Evolutionary conservation across 2,888 invertebrate species (phyloP).

Genomic region (Hemistola chrysoprasaria): DNA sequence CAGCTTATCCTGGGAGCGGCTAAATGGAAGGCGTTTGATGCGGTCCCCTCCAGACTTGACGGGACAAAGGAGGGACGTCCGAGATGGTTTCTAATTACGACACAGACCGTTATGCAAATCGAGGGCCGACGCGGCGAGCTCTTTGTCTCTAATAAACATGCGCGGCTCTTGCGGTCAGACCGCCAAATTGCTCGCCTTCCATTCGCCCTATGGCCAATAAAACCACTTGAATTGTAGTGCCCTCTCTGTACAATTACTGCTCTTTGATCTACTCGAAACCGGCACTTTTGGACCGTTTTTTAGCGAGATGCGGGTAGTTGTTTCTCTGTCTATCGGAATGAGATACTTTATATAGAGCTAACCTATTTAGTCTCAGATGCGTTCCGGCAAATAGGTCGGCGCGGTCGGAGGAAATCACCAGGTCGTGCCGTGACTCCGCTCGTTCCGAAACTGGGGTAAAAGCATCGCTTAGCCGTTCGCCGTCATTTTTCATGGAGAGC

Average conservation of each 20-base stretch:
- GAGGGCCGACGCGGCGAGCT: constrained; percentile 60
- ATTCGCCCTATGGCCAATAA: constrained; percentile 59
- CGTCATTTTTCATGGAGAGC: constrained; percentile 64
- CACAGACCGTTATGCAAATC: constrained; percentile 80
- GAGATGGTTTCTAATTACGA: constrained; percentile 82
- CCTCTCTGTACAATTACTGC: constrained; percentile 61
- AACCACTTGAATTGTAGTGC: constrained; percentile 58
- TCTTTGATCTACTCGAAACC: constrained; percentile 56
- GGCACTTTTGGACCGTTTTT: constrained; percentile 38
- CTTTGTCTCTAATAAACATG: constrained; percentile 80
- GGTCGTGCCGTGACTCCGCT: constrained; percentile 61
- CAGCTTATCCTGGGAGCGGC: constrained; percentile 52
- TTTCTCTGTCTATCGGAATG: constrained; percentile 29
- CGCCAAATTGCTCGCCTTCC: constrained; percentile 72
- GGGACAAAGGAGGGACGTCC: constrained; percentile 73
- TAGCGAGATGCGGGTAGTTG: constrained; percentile 25
- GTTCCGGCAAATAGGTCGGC: constrained; percentile 60
- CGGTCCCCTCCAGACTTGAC: constrained; percentile 61
- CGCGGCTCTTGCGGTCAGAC: constrained; percentile 73
- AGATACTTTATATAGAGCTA: constrained; percentile 26
- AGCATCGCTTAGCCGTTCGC: constrained; percentile 51
- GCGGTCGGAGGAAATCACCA: constrained; percentile 56
- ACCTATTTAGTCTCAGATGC: constrained; percentile 58
- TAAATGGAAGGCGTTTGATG: constrained; percentile 74
- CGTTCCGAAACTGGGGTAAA: constrained; percentile 63